Evolutionary conservation across 2,888 invertebrate genomes (phyloP), one percentile per base, ranked within the genome.

Genomic region (Magallana nippona): DNA sequence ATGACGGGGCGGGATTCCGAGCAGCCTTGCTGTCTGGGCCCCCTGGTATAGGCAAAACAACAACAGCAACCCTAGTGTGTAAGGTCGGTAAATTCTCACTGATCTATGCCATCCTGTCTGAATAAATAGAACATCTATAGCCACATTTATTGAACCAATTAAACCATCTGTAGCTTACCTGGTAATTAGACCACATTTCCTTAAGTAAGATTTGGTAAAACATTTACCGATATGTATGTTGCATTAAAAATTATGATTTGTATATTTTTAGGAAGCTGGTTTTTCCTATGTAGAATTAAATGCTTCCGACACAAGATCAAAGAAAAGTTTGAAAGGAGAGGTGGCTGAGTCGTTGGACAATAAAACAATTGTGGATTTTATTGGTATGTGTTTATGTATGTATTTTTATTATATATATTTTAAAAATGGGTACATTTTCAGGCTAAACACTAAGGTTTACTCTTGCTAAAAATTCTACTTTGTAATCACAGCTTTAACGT

Each of bases 301-400:
- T 95, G 99, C 99, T 0, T 99, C 99, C 0, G 99, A 99, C 94
- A 98, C 98, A 0, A 95, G 99, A 84, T 98, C 96, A 91, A 99
- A 99, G 94, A 96, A 96, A 55, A 95, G 97, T 79, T 95, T 99
- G 78, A 96, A 97, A 90, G 96, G 97, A 89, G 96, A 97, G 93
- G 97, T 98, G 1, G 95, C 97, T 0, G 97, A 97, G 91, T 94
- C 98, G 77, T 94, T 98, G 55, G 96, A 96, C 2, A 97, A 96
- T 87, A 91, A 92, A 77, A 94, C 94, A 2, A 89, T 95, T 5
- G 91, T 92, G 15, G 92, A 92, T 83, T 93, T 90, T 85, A 89
- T 93, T 82, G 92, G 93, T 88, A 84, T 82, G 83, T 55, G 19
- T 22, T 63, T n/a, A n/a, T n/a, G n/a, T n/a, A n/a, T n/a, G n/a